Evolutionary conservation across 2,888 invertebrate species (phyloP).

Genomic region (Listrodromus nycthemerus): DNA sequence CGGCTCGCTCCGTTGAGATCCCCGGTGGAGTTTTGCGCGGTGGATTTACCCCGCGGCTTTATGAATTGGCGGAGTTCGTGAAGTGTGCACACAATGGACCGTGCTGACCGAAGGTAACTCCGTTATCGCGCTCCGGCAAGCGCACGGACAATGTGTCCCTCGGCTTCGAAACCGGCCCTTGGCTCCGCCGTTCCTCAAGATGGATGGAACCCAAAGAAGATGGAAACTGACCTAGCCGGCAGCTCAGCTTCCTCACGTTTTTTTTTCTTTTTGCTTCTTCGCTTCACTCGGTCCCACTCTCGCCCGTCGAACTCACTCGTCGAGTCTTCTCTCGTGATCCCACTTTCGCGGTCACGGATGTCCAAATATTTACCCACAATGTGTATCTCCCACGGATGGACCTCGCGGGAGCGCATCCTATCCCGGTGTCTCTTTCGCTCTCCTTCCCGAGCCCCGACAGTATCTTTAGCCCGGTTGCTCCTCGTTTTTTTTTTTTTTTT

Average conservation of each 20-base stretch:
- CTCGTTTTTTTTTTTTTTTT: constrained; percentile 45
- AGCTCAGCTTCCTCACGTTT: not conserved
- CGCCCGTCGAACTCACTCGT: constrained; percentile 40
- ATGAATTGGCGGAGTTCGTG: constrained; percentile 73
- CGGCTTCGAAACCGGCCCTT: constrained; percentile 54
- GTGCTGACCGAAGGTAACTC: constrained; percentile 77
- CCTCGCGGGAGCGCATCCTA: constrained; percentile 51
- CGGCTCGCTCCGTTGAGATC: constrained; percentile 4
- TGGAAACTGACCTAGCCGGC: constrained; percentile 20
- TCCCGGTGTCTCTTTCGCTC: constrained; percentile 5
- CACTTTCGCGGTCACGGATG: constrained; percentile 76
- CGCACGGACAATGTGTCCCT: constrained; percentile 80
- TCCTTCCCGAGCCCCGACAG: constrained; percentile 21
- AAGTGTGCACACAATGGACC: constrained; percentile 72
- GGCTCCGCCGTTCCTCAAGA: not conserved
- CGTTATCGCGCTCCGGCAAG: constrained; percentile 82
- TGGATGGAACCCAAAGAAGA: constrained; percentile 34
- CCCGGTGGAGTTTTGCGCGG: not conserved
- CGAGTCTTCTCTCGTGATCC: constrained; percentile 62
- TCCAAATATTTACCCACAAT: constrained; percentile 82
- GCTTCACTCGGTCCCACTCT: constrained; percentile 24
- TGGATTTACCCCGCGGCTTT: constrained; percentile 70
- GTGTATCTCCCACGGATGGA: constrained; percentile 72
- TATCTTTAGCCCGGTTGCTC: constrained; percentile 54
- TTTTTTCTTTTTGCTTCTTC: constrained; percentile 3